Evolutionary conservation across 1,140 invertebrate genomes (phyloP).

Genomic region (Nasonia vitripennis): DNA sequence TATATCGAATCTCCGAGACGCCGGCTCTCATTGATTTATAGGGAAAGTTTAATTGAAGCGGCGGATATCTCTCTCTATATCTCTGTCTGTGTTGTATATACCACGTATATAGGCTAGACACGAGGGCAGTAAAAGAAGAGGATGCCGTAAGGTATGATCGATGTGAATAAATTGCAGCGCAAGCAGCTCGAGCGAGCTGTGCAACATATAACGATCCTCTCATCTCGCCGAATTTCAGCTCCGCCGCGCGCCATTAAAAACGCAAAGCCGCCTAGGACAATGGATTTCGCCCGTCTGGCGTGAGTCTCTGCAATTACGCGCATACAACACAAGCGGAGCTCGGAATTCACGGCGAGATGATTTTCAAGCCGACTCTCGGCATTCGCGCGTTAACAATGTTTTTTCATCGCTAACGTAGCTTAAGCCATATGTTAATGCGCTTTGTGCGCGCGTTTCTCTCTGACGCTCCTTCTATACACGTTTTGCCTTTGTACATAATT

Average conservation of each 20-base stretch:
- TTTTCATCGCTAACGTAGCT: constrained; percentile 6
- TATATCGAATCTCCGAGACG: too few species aligned
- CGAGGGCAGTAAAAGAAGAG: neutral
- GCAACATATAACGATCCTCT: neutral
- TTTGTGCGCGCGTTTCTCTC: constrained; percentile 25
- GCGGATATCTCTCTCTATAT: too few species aligned
- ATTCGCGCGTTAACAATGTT: constrained; percentile 24
- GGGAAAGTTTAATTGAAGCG: neutral
- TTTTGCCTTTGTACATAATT: constrained; percentile 15
- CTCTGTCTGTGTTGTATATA: neutral
- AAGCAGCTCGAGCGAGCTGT: too few species aligned
- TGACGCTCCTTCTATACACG: neutral
- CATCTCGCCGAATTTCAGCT: neutral
- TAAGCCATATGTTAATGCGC: constrained; percentile 39
- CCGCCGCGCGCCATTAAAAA: neutral
- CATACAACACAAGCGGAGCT: neutral
- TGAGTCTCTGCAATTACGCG: neutral
- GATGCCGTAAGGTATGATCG: neutral
- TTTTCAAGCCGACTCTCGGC: constrained; percentile 36
- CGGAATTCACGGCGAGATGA: constrained; percentile 23
- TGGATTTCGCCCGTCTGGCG: neutral
- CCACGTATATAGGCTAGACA: neutral
- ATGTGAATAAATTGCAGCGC: neutral
- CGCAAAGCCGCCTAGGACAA: neutral
- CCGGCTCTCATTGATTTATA: neutral